Evolutionary conservation across 2,888 invertebrate species (phyloP), one percentile per base, ranked within the genome.

Genomic region (Sarcophaga subvicina): DNA sequence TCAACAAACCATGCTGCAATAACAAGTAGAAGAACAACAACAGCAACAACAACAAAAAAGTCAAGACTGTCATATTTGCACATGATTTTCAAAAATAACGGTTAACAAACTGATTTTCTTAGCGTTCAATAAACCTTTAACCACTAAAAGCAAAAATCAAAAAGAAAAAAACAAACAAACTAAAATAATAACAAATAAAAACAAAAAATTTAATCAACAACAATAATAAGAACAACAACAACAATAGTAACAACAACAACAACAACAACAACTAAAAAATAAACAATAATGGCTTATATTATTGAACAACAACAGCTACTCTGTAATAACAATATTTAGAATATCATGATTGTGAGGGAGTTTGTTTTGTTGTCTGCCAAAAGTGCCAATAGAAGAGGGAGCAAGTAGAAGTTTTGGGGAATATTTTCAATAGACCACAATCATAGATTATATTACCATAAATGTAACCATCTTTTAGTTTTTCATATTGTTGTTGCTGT

Each of bases 361-460:
- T 64, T 5, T 66, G 11, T 37, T 14, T 37, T 37, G 37, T 37
- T 37, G 37, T 37, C 37, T 54, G 12, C 1, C 4, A 2, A 49
- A 4, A 54, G 54, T 54, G 17, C 1, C 54, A 54, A 17, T 14
- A 12, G 72, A 20, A 71, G 17, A 6, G 25, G 47, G n/a, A 59
- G 20, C 71, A 47, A 59, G 37, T 45, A 37, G 75, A 63, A 69
- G 69, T 59, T 59, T 59, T 17, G 69, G 63, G 66, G 17, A 75
- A 75, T 70, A 75, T 71, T 60, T 78, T 77, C 83, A 77, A 80
- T 80, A 75, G 69, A 83, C 86, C 86, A 78, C 83, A 83, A 86
- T 86, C 86, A 75, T 70, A 80, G 83, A 83, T 83, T 80, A 71
- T 78, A 83, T 86, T 86, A 83, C 83, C 83, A 83, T 80, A 86